Evolutionary conservation across 1,140 invertebrate genomes (phyloP), one percentile per base, ranked within the genome.

Genomic region (Sitophilus oryzae): DNA sequence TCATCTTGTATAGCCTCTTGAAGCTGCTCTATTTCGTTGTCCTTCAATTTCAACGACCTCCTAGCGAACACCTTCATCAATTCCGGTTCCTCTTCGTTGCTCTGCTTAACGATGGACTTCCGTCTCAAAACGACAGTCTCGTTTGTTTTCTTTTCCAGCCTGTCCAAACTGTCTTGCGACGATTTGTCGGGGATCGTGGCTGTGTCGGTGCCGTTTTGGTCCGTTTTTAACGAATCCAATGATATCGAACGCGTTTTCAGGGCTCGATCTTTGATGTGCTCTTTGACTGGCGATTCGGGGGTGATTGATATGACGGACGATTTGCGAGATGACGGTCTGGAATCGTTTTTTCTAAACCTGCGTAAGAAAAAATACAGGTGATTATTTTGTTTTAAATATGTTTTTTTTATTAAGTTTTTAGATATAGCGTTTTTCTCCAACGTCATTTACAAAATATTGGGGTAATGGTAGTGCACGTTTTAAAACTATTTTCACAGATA

Each of bases 1-100:
- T 48, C 48, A 15, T 51, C 60, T 6, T 43, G 25, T 9, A 62
- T 53, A 23, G 49, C 38, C 18, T 61, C 60, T 16, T 61, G 60
- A 10, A 79, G 64, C 20, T 73, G 70, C 44, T 80, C 79, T n/a
- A 75, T 77, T 58, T 85, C 83, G 5, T 67, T 69, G 60, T 87
- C 84, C 71, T 84, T 85, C 3, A 87, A 69, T 71, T 89, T 89
- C 0, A 89, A 71, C 2, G 86, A 89, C 48, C 85, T 71, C 34
- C 86, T 71, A 0, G 85, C 85, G 66, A 89, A 89, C 0, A 89
- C 86, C 73, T 88, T 87, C 77, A 88, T 82, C 19, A 89, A 67
- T 67, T 89, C 86, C 0, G 85, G 85, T 68, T 85, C 83, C 37
- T 85, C 81, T 47, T 85, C 82, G 21, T 66, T 61, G 70, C 73